phyloP scores from a whole-genome alignment of 2,113 vertebrate species.

The Pipa parva region DNA sequence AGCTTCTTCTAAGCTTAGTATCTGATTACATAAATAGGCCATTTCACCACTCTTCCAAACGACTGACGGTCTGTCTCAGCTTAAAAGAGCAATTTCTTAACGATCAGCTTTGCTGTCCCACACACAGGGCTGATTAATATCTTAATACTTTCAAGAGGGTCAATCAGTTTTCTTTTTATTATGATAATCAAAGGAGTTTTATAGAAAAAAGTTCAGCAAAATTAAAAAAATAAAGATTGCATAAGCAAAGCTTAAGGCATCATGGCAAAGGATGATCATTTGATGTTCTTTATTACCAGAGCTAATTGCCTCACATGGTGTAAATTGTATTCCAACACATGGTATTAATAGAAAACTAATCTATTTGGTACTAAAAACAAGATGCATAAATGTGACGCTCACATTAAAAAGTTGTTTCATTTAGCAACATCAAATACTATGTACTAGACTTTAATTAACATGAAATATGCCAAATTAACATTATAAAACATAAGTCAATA shows the following conservation, averaged over 20 bases:
- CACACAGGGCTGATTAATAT: conserved; percentile 65
- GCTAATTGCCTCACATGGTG: conserved; percentile 43
- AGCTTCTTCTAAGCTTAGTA: conserved; percentile 70
- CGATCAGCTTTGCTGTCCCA: conserved; percentile 64
- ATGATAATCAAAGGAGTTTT: conserved; percentile 40
- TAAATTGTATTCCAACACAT: conserved; percentile 42
- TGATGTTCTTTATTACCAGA: conserved; percentile 38
- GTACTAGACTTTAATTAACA: conserved; percentile 41
- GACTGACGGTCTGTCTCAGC: conserved; percentile 71
- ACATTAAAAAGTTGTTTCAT: conserved; percentile 43
- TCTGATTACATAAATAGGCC: conserved; percentile 75
- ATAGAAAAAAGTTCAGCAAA: conserved; percentile 20
- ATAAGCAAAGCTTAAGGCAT: conserved; percentile 35
- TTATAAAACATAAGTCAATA: conserved; percentile 39
- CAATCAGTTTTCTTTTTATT: conserved; percentile 48
- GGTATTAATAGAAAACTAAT: conserved; percentile 41
- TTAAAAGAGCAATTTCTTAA: conserved; percentile 68
- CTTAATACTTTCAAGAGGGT: conserved; percentile 62
- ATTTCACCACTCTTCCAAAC: conserved; percentile 64
- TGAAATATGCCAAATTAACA: conserved; percentile 42
- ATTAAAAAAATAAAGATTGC: conserved; percentile 21
- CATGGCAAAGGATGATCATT: conserved; percentile 33
- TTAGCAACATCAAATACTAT: conserved; percentile 42
- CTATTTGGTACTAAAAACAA: conserved; percentile 42
- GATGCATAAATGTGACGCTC: conserved; percentile 41